These are phyloP conservation scores for Cassiopea andromeda DNA, from an alignment of 30 jellyfish, hydroid and myxozoan genomes.

Conservation along the genomic window DNA sequence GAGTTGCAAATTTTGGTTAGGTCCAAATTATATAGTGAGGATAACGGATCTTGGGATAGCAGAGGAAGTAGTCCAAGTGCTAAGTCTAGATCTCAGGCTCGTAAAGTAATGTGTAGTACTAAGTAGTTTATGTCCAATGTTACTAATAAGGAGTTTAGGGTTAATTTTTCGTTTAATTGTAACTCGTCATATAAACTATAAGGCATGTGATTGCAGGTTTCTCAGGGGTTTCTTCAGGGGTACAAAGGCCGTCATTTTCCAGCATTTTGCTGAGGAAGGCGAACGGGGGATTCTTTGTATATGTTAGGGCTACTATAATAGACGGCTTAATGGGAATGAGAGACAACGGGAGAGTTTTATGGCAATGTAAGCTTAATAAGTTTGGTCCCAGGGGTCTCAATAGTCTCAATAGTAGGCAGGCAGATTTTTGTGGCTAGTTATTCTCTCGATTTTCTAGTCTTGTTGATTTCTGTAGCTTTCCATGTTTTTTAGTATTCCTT, in stretches of 20 bases:
- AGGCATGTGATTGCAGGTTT: neutral
- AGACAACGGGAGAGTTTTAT: neutral
- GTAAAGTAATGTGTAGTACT: neutral
- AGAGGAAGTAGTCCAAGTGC: neutral
- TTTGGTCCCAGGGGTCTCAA: neutral
- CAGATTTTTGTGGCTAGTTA: neutral
- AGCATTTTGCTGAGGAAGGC: neutral
- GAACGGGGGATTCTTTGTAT: neutral
- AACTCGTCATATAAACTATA: too few species aligned
- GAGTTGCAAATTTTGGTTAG: neutral
- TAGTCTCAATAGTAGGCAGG: neutral
- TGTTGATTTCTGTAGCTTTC: too few species aligned
- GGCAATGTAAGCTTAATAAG: neutral
- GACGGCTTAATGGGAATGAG: neutral
- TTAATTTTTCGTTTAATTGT: too few species aligned
- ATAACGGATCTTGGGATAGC: too few species aligned
- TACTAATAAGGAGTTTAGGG: neutral
- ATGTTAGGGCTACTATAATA: neutral
- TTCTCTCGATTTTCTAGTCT: too few species aligned
- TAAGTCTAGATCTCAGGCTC: constrained; percentile 19
- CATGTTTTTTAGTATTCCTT: too few species aligned
- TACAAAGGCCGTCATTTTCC: neutral
- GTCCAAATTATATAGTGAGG: too few species aligned
- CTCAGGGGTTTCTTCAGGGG: neutral
- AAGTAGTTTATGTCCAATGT: neutral